Evolutionary conservation across 2,113 vertebrate genomes (phyloP).

Genomic region (Periophthalmodon schlosseri): DNA sequence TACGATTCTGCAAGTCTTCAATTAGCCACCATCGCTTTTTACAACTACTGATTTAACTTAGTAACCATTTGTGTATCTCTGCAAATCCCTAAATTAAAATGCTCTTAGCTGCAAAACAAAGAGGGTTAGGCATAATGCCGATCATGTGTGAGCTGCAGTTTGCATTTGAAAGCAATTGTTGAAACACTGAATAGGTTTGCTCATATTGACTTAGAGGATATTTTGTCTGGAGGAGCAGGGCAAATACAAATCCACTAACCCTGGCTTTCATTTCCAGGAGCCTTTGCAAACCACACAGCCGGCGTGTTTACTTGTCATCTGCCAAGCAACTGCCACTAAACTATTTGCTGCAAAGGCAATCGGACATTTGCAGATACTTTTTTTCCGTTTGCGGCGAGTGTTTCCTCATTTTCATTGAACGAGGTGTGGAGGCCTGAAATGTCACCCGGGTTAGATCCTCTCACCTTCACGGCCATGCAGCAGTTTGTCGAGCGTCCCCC

Average conservation of each 20-base stretch:
- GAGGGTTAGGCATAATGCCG: not conserved
- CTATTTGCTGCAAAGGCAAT: slow-evolving; percentile 29
- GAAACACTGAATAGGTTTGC: not conserved
- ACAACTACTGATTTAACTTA: slow-evolving; percentile 19
- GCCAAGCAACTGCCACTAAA: slow-evolving; percentile 34
- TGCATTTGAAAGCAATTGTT: slow-evolving; percentile 14
- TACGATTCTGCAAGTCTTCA: not conserved
- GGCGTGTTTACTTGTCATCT: slow-evolving; percentile 36
- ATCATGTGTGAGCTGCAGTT: slow-evolving; percentile 1
- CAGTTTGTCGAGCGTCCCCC: slow-evolving; percentile 55
- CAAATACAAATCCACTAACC: slow-evolving; percentile 3
- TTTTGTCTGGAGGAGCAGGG: slow-evolving; percentile 5
- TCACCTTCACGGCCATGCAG: slow-evolving; percentile 50
- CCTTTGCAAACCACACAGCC: slow-evolving; percentile 7
- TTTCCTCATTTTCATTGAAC: slow-evolving; percentile 69
- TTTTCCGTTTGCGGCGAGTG: slow-evolving; percentile 53
- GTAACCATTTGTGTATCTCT: slow-evolving; percentile 12
- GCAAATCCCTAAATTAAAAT: slow-evolving; percentile 3
- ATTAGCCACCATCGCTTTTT: slow-evolving; percentile 10
- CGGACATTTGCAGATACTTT: slow-evolving; percentile 36
- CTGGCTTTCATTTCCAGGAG: slow-evolving; percentile 9
- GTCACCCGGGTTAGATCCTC: slow-evolving; percentile 59
- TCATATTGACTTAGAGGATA: slow-evolving; percentile 7
- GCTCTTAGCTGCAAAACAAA: not conserved
- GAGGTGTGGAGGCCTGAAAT: slow-evolving; percentile 58